A percentile compares a stretch with the other conserved stretches of the same genome.
These are phyloP conservation scores for Melieria picta DNA, from an alignment of 2,888 invertebrate genomes.

Conservation along the genomic window DNA sequence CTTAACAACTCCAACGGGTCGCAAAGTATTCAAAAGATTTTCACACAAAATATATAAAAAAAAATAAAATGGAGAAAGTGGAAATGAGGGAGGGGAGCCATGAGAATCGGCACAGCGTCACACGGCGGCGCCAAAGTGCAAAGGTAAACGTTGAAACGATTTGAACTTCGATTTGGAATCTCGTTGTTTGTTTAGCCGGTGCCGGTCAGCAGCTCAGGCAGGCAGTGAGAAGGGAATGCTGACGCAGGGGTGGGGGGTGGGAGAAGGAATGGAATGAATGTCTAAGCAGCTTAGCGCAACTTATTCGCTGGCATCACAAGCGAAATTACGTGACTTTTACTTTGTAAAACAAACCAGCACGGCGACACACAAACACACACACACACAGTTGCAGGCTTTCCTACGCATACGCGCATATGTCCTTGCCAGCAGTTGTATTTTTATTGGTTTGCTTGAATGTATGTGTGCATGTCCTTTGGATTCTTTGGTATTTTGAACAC, in stretches of 20 bases:
- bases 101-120: neutral
- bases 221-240: neutral
- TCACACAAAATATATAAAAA: too few species aligned
- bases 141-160: too few species aligned
- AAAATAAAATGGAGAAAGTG: neutral
- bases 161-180: too few species aligned
- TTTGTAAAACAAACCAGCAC: constrained; percentile 18
- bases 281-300: constrained; percentile 7
- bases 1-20: constrained; percentile 19
- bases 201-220: neutral
- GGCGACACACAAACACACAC: constrained; percentile 4
- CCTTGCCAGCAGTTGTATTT: neutral
- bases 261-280: neutral
- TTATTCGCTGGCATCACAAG: constrained; percentile 9
- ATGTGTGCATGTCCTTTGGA: neutral
- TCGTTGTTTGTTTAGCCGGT: neutral
- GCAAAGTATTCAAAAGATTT: too few species aligned
- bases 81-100: neutral
- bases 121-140: too few species aligned
- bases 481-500: neutral
- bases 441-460: neutral
- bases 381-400: neutral
- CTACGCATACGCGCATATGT: neutral
- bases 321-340: constrained; percentile 27
- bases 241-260: too few species aligned